Conservation (phyloP, 1,140 invertebrate genomes). For the Caenorhabditis briggsae region DNA sequence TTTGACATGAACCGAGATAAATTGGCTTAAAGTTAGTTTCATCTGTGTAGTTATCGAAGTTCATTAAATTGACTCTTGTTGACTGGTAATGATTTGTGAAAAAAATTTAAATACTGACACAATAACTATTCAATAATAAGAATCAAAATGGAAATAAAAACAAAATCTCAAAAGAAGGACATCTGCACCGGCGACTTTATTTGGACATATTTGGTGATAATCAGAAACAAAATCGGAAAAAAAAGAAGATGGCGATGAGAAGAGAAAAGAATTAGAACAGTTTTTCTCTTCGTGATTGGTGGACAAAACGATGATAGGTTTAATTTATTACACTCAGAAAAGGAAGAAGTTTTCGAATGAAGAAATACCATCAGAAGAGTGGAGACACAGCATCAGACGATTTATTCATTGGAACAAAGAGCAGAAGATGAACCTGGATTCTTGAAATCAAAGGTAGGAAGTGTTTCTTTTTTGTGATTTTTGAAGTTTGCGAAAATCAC, state of each 20-base stretch:
- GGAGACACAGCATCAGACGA: not conserved
- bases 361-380: not conserved
- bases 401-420: not conserved
- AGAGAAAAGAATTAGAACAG: conserved; percentile 45
- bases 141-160: no score
- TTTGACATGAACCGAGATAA: no score
- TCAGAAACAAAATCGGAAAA: not conserved
- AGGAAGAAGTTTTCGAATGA: not conserved
- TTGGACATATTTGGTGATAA: not conserved
- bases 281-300: conserved; percentile 17
- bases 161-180: not conserved
- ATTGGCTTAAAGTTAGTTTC: no score
- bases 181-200: not conserved
- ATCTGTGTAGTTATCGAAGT: no score
- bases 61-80: no score
- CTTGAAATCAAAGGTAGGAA: not conserved
- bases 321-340: conserved; percentile 47
- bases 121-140: no score
- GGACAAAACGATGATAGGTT: conserved; percentile 29
- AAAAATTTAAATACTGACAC: no score
- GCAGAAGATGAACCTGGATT: not conserved
- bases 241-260: not conserved
- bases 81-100: no score
- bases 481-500: not conserved
- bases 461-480: not conserved